Base-by-base conservation (phyloP, 2,797 vertebrate species). In the Hippocampus kuda region DNA sequence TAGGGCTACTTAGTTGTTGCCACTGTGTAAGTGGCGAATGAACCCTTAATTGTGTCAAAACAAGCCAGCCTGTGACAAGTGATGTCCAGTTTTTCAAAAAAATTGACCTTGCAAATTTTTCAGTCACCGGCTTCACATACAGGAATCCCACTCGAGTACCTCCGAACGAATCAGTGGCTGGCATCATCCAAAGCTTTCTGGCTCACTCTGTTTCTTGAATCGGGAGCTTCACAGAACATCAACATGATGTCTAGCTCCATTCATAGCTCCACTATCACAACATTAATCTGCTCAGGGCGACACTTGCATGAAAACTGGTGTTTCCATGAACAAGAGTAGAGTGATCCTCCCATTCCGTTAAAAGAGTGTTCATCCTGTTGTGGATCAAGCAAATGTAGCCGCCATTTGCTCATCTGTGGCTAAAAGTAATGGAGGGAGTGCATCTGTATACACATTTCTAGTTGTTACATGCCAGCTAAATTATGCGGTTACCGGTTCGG, bases 401-500 rank as follows among this genome's bases (percentile, higher is more conserved):
- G 22, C 15, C 74, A 54, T 65, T 68, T 65, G 68, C 54, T 16
- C 68, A 75, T 75, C 68, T 20, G 68, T 67, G 62, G 65, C 66
- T 67, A 42, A 65, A 68, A 64, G 46, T 15, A 4, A 59, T 27
- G 12, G 34, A 68, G 41, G 72, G 78, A 67, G 70, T 69, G 67
- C 72, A 76, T 72, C 49, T 38, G 34, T 67, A 68, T 70, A 77
- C 70, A 71, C 64, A 71, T 75, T 72, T 71, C 67, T 66, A 1
- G 60, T 60, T 27, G 66, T 66, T 65, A 63, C 72, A 41, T 69
- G 73, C 75, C 82, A 82, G 77, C 72, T 82, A 66, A 85, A 86
- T 79, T 73, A 80, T 79, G 74, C 66, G 74, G 74, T 48, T 63
- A 74, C 68, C 82, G 75, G 79, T 81, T 80, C 72, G 73, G 72